Percentiles rank a stretch among this genome's conserved stretches.
phyloP scores from a whole-genome alignment of 2,797 vertebrate species.

The Champsocephalus esox region DNA sequence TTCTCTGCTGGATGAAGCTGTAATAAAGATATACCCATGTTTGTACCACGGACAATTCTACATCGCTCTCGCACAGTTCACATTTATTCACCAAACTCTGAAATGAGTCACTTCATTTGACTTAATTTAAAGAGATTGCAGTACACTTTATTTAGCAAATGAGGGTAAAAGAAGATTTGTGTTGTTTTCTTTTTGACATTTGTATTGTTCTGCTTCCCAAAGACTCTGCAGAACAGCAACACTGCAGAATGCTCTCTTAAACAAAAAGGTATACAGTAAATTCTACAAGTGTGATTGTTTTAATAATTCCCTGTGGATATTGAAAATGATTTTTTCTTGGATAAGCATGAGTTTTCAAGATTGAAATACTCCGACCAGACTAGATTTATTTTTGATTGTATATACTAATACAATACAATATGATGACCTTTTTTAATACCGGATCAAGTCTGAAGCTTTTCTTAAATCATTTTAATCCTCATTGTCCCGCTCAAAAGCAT shows the following conservation, averaged over 20 bases:
- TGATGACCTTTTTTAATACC: no score
- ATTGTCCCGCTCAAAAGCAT: no score
- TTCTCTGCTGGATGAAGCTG: conserved; percentile 32
- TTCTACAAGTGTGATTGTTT: background rate
- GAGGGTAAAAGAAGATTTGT: background rate
- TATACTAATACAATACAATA: background rate
- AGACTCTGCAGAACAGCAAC: background rate
- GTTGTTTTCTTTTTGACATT: background rate
- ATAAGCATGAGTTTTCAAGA: background rate
- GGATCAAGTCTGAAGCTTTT: no score
- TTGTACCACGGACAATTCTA: background rate
- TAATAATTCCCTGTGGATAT: background rate
- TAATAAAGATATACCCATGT: background rate
- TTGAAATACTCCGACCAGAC: background rate
- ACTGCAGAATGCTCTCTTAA: background rate
- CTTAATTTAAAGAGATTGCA: no score
- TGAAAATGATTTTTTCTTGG: background rate
- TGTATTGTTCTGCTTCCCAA: background rate
- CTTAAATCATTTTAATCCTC: no score
- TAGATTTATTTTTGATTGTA: background rate
- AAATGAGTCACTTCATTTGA: background rate
- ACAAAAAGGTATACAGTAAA: background rate
- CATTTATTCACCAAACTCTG: background rate
- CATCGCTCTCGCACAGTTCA: background rate
- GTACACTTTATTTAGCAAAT: background rate